Conservation (phyloP, 2,888 invertebrate genomes). For the Ctenicera cuprea region DNA sequence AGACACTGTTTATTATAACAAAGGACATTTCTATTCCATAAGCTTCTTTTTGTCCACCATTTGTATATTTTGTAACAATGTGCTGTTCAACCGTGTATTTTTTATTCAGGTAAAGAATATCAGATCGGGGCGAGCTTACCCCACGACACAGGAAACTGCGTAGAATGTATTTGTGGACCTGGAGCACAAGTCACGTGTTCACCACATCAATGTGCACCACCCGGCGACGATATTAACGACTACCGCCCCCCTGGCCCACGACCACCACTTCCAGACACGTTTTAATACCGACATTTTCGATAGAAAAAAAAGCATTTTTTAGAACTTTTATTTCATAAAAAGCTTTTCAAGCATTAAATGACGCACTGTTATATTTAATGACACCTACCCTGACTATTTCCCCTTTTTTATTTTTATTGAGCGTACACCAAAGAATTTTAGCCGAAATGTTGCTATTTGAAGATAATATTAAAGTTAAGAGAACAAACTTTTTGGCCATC, state of each 20-base stretch:
- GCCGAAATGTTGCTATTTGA: neutral
- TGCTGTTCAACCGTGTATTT: neutral
- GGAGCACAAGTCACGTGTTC: slow-evolving; percentile 73
- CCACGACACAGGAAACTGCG: slow-evolving; percentile 82
- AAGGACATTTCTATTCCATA: too few relatives aligned
- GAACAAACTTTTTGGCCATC: slow-evolving; percentile 3
- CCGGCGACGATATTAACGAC: slow-evolving; percentile 69
- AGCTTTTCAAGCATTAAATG: slow-evolving; percentile 10
- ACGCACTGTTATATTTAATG: slow-evolving; percentile 5
- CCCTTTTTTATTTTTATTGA: too few relatives aligned
- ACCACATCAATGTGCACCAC: slow-evolving; percentile 70
- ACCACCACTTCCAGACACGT: slow-evolving; percentile 61
- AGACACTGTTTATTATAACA: too few relatives aligned
- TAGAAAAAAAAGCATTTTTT: slow-evolving; percentile 11
- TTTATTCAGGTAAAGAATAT: slow-evolving; percentile 75
- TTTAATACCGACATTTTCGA: slow-evolving; percentile 55
- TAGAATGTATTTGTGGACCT: slow-evolving; percentile 80
- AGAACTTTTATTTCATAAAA: neutral
- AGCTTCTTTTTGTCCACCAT: too few relatives aligned
- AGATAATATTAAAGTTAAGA: slow-evolving; percentile 2
- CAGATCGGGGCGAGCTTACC: slow-evolving; percentile 80
- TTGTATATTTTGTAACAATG: neutral
- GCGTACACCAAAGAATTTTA: too few relatives aligned
- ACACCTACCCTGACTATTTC: neutral
- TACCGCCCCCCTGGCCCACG: slow-evolving; percentile 68